Evolutionary conservation across 1,140 invertebrate species (phyloP).

Genomic region (Ectropis grisescens): DNA sequence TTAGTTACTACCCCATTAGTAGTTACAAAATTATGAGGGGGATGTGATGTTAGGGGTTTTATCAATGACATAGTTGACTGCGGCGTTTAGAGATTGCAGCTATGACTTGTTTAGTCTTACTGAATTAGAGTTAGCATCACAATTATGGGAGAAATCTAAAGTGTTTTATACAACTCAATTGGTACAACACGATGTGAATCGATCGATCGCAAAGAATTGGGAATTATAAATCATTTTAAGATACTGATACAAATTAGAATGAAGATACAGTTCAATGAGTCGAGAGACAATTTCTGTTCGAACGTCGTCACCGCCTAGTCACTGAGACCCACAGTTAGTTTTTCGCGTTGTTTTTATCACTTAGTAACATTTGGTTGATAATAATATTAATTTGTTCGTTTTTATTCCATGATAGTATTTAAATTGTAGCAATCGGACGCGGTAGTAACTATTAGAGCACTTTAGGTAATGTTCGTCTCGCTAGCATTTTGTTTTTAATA

Average conservation of each 20-base stretch:
- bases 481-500: constrained; percentile 52
- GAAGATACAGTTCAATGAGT: too few relatives aligned
- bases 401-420: constrained; percentile 46
- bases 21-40: constrained; percentile 64
- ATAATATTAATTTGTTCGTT: constrained; percentile 61
- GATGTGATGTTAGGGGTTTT: constrained; percentile 66
- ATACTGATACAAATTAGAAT: too few relatives aligned
- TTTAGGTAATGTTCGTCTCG: constrained; percentile 58
- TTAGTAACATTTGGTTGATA: constrained; percentile 62
- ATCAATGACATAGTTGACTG: constrained; percentile 68
- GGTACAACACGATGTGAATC: too few relatives aligned
- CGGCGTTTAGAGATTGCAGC: constrained; percentile 36
- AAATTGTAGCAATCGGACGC: constrained; percentile 46
- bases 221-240: background rate
- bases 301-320: constrained; percentile 66
- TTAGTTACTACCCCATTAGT: constrained; percentile 65
- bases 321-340: constrained; percentile 61
- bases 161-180: constrained; percentile 47
- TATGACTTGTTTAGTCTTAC: constrained; percentile 23
- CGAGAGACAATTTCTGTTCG: constrained; percentile 32
- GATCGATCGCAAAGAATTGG: too few relatives aligned
- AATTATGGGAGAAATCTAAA: constrained; percentile 34
- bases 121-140: constrained; percentile 31
- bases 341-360: constrained; percentile 53
- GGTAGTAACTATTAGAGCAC: constrained; percentile 65